Base-by-base conservation (phyloP, 2,888 invertebrate species). In the Marasmarcha lunaedactyla region DNA sequence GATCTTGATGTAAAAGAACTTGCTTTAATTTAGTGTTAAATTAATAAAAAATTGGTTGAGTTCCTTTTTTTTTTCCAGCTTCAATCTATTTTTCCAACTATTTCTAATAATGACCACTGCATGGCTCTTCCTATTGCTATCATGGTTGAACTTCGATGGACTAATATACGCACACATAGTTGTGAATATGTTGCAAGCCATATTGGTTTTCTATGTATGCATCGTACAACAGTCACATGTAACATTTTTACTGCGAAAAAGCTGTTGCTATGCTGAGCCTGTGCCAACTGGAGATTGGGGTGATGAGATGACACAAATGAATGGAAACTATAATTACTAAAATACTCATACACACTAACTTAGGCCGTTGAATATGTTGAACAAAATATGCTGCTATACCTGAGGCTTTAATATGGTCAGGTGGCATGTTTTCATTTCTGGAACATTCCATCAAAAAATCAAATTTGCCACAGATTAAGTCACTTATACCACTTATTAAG, bases 281-380 rank as follows among this genome's bases (percentile, higher is more conserved):
- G 86, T 90, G 15, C 89, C 90, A 1, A 86, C 88, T 0, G 87
- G 88, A n/a, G 93, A 94, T 57, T 94, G 93, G 93, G 94, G 94
- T 0, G 94, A 94, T 57, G 94, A 94, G 74, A 89, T 94, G 91
- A 90, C 92, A 39, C 92, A 93, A 46, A 93, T 94, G 88, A 93
- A 93, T 57, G 89, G 90, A 11, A 87, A 87, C 1, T 73, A 72
- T 50, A 77, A 78, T 49, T 74, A 51, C 20, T 20, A 20, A 20
- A 20, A 20, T 20, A 20, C 20, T 20, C 20, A 20, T 5, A 20
- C n/a, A n/a, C n/a, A n/a, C n/a, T n/a, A n/a, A n/a, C n/a, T n/a
- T n/a, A n/a, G n/a, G n/a, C n/a, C n/a, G n/a, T n/a, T n/a, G n/a
- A n/a, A n/a, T n/a, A n/a, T n/a, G n/a, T n/a, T n/a, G n/a, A n/a